Base-by-base conservation (phyloP, 2,113 vertebrate species). In the Mugil cephalus region DNA sequence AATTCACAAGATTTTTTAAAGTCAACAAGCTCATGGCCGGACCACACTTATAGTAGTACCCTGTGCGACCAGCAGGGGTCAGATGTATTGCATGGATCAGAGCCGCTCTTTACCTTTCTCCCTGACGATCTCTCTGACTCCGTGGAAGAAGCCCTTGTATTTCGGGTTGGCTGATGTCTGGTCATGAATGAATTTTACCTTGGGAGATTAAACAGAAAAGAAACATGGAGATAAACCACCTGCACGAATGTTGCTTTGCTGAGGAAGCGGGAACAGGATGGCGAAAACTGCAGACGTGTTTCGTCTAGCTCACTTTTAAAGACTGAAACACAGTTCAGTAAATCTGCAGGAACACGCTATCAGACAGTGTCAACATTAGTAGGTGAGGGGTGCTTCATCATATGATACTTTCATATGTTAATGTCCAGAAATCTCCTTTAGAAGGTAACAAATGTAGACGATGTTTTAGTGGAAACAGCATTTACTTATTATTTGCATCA, bases 131-230 rank as follows among this genome's bases (percentile, higher is more conserved):
- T 99, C 96, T 69, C 94, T 83, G 64, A 99, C 96, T 1, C 97
- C 97, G 0, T 99, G 97, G 88, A 94, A 96, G 89, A 98, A 99
- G 5, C 98, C 97, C 10, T 91, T 94, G 87, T 97, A 99, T 84
- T 96, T 97, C 39, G 98, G 97, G 21, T 95, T 96, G 48, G 94
- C 74, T 6, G 97, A 99, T 6, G 93, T 95, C 91, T 98, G 98
- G 91, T 99, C 96, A 14, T 99, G 98, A 71, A 99, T 99, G 82
- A 99, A 99, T 88, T 99, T 99, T 70, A 99, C 96, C 96, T 97
- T 93, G 0, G 0, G 68, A 77, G 83, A 82, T 60, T 34, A 69
- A 65, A 58, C 63, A 67, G 70, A 68, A 70, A 43, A 15, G 6
- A 10, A 76, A 71, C 59, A 74, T 1, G 8, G 4, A 35, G 21